Percentiles rank a stretch among this genome's conserved stretches.
Evolutionary conservation across 2,113 vertebrate species (phyloP).

Genomic region (Fregata magnificens): DNA sequence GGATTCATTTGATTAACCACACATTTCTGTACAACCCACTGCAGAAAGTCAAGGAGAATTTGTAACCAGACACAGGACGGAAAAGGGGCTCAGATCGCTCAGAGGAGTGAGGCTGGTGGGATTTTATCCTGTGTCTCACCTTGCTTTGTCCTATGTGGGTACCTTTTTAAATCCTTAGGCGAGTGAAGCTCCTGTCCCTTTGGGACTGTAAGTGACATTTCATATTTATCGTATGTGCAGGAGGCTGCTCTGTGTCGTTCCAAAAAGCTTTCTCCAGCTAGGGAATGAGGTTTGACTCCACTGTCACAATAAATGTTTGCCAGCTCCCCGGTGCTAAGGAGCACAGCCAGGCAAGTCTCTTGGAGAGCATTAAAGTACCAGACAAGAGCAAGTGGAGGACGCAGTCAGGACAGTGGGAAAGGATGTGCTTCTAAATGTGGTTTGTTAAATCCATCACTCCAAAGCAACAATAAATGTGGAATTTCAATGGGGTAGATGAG

Average conservation of each 20-base stretch:
- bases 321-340: rapidly evolving
- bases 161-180: not conserved
- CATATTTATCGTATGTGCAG: not conserved
- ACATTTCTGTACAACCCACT: not conserved
- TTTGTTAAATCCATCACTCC: not conserved
- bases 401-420: not conserved
- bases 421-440: not conserved
- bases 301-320: not conserved
- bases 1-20: not conserved
- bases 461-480: not conserved
- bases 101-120: not conserved
- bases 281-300: not conserved
- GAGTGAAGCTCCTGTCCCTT: not conserved
- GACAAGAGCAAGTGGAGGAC: not conserved
- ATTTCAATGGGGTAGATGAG: not conserved
- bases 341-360: not conserved
- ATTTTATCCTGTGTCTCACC: not conserved
- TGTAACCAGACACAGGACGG: not conserved
- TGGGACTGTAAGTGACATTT: not conserved
- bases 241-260: not conserved
- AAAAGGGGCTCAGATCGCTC: not conserved
- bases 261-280: not conserved
- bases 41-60: not conserved
- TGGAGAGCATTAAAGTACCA: not conserved
- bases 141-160: not conserved